Evolutionary conservation across 2,113 vertebrate species (phyloP), one percentile per base, ranked within the genome.

Genomic region (Rhabdomys dilectus): DNA sequence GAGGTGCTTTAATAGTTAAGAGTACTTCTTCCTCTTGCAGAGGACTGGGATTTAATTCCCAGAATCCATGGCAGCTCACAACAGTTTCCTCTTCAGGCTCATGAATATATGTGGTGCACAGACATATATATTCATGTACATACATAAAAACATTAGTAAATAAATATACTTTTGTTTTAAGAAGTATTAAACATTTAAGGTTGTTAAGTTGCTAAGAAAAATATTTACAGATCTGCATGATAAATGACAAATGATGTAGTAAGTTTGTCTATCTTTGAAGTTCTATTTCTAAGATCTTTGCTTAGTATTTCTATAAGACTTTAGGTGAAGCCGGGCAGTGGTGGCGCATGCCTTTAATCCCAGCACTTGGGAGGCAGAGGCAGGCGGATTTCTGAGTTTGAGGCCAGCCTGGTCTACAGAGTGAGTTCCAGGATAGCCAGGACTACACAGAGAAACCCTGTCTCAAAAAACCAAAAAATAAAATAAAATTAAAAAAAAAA

Each of bases 231-330:
- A 22, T 82, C 22, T 3, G 78, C 17, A 60, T 62, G 34, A 2
- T 62, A 60, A 77, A 21, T 77, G 11, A 36, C 22, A 93, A 66
- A 16, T 91, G 42, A 45, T 75, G 39, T 48, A 42, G 58, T 85
- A 84, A 73, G 91, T 87, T 60, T 42, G 11, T 95, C 80, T 95
- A 31, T 97, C 53, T 95, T 93, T 91, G 7, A 80, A 34, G 6
- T 75, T 88, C 51, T 89, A 36, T 36, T 68, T 72, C 19, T 77
- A 29, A 70, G 73, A 11, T 77, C 76, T 87, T 34, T 62, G 34
- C 29, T 81, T 34, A 42, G 0, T 73, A 2, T 89, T 95, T 87
- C 87, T 42, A 22, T n/a, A 84, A 95, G 92, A n/a, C 75, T 75
- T 93, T 36, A 77, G 31, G 81, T 39, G 4, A 6, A n/a, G n/a